Evolutionary conservation across 2,888 invertebrate species (phyloP), one percentile per base, ranked within the genome.

Genomic region (Trichopoda pennipes): DNA sequence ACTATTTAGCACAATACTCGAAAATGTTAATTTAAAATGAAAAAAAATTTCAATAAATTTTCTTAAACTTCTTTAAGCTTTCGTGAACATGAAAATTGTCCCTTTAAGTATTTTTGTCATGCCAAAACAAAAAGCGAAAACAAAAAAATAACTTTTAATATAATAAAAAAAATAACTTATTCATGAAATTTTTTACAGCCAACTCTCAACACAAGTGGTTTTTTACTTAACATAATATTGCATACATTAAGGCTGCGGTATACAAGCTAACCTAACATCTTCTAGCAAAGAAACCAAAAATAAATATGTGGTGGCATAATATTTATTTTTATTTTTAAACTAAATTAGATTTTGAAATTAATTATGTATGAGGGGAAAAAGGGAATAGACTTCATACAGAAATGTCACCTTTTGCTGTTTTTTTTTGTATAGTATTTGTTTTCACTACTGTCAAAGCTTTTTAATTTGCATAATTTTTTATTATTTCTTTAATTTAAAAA

Each of bases 131-230:
- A 12, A 23, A 38, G 47, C 4, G 21, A 44, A 68, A n/a, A n/a
- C n/a, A n/a, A n/a, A n/a, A n/a, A n/a, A n/a, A n/a, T n/a, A n/a
- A 60, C 28, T 56, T 68, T 28, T 47, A 60, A 58, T 49, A 66
- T 75, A 75, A 74, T 64, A 58, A 72, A 21, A 60, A 75, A 72
- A 70, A 80, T 66, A 53, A 66, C 42, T 70, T 66, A 70, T 70
- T 75, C 64, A 66, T 75, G 63, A 66, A 70, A 70, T 70, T 58
- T 68, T 69, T 35, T 58, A 12, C 23, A 23, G 16, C 17, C 35
- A 61, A 38, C 12, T 12, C 10, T 12, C 10, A 28, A 38, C 38
- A 38, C 38, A 38, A 38, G 12, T n/a, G 38, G 35, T 66, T 49
- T 60, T 66, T 21, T 23, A 19, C 68, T 38, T 23, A 28, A 66